Evolutionary conservation across 2,113 vertebrate genomes (phyloP).

Genomic region (Psittacus erithacus): DNA sequence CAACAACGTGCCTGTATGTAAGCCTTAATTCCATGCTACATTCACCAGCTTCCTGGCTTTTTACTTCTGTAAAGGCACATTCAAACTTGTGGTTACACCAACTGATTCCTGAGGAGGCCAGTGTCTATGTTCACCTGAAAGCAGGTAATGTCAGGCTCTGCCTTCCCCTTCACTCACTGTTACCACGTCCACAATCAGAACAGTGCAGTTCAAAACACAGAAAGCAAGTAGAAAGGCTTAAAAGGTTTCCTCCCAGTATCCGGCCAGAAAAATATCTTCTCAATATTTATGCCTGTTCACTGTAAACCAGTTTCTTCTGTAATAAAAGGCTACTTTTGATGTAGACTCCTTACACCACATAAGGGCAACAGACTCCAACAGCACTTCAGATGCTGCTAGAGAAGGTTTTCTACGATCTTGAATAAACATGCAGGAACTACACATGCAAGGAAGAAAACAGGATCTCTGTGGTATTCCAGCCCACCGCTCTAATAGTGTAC

Average conservation of each 20-base stretch:
- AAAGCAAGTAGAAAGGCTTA: neutral
- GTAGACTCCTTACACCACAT: neutral
- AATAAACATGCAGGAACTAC: neutral
- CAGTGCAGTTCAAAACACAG: neutral
- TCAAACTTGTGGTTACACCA: neutral
- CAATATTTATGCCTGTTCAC: neutral
- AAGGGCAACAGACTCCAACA: neutral
- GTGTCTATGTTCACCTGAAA: neutral
- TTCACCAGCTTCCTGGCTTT: neutral
- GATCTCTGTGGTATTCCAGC: neutral
- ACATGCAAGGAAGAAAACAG: neutral
- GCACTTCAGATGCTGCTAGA: neutral
- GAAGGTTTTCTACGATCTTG: neutral
- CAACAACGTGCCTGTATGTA: rapidly evolving
- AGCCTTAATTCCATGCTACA: neutral
- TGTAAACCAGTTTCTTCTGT: neutral
- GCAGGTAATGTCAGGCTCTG: neutral
- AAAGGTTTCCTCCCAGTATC: neutral
- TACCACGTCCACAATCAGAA: neutral
- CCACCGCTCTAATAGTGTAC: neutral
- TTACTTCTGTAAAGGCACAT: neutral
- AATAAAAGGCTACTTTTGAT: neutral
- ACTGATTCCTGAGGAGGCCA: rapidly evolving
- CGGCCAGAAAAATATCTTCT: neutral
- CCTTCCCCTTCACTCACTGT: neutral